phyloP scores from a whole-genome alignment of 2,797 vertebrate genomes.

The Tamandua tetradactyla region DNA sequence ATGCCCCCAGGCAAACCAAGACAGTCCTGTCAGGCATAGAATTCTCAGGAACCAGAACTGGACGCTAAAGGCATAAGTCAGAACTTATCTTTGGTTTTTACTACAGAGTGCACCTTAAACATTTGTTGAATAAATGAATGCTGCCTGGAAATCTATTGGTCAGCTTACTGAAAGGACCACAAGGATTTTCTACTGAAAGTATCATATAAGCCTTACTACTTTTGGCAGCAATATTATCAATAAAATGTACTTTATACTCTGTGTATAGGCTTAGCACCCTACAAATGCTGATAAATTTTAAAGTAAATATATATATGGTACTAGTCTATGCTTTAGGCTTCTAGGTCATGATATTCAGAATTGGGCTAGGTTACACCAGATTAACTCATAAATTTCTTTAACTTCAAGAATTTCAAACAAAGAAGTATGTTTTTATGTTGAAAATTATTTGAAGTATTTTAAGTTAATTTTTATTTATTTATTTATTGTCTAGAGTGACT shows the following conservation, averaged over 20 bases:
- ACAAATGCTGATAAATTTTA: slow-evolving; percentile 25
- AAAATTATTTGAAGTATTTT: background rate
- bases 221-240: slow-evolving; percentile 8
- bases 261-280: background rate
- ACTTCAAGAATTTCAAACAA: slow-evolving; percentile 1
- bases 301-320: background rate
- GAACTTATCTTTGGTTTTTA: no score
- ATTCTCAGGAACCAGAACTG: no score
- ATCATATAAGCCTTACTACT: background rate
- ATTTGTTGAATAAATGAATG: background rate
- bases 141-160: background rate
- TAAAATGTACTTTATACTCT: background rate
- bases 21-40: no score
- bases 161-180: background rate
- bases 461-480: slow-evolving; percentile 24
- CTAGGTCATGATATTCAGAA: background rate
- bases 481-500: background rate
- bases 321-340: background rate
- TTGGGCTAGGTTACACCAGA: background rate
- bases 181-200: background rate
- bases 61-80: no score
- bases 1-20: no score
- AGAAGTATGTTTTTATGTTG: background rate
- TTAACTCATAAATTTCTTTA: background rate
- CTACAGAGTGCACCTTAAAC: background rate